Percentiles rank a stretch among this genome's conserved stretches.
phyloP scores from a whole-genome alignment of 2,797 vertebrate genomes.

The Hozukius guyotensis region DNA sequence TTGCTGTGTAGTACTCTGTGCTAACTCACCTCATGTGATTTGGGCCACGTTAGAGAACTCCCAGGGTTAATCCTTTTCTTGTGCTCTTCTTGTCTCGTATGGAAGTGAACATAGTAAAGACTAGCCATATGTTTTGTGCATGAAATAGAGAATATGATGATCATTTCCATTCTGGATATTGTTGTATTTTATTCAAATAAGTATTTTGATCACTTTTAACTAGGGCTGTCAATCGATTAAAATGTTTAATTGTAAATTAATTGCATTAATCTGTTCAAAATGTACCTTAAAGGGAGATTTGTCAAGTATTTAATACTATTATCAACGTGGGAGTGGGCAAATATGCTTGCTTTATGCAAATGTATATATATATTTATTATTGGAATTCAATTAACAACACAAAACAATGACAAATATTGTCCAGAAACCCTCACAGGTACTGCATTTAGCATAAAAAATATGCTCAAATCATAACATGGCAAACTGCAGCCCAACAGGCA shows the following conservation, averaged over 20 bases:
- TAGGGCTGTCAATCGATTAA: no score
- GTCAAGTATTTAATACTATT: no score
- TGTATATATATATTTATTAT: no score
- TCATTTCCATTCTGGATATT: neutral
- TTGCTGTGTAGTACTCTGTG: constrained; percentile 47
- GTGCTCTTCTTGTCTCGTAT: neutral
- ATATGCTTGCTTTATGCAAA: no score
- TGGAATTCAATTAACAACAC: no score
- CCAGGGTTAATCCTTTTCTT: constrained; percentile 40
- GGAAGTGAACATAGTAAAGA: constrained; percentile 9
- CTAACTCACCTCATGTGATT: constrained; percentile 60
- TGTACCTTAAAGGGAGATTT: no score
- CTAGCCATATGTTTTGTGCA: neutral
- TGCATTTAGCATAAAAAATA: neutral
- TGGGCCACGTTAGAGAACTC: constrained; percentile 26
- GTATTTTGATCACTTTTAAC: constrained; percentile 20
- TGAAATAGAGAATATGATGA: neutral
- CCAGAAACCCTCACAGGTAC: no score
- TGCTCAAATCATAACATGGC: neutral
- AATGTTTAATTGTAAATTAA: no score
- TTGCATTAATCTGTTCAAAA: no score
- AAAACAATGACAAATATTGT: no score
- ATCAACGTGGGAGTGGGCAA: no score
- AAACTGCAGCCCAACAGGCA: no score
- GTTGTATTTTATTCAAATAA: constrained; percentile 10